Percentiles rank a stretch among this genome's conserved stretches.
Evolutionary conservation across 2,113 vertebrate species (phyloP).

Genomic region (Phodopus roborovskii): DNA sequence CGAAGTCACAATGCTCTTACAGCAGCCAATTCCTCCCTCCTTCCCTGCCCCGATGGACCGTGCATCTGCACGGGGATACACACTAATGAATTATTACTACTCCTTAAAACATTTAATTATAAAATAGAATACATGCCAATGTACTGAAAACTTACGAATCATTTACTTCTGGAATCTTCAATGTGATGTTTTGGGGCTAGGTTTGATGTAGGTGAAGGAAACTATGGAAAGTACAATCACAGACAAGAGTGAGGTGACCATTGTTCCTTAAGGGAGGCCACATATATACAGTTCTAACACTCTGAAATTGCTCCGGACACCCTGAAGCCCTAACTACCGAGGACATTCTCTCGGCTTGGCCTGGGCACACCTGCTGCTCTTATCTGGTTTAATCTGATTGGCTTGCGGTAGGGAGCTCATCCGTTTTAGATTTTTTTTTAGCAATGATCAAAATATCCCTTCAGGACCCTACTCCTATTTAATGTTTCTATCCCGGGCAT

Average conservation of each 20-base stretch:
- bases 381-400: neutral
- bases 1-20: neutral
- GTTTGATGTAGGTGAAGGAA: neutral
- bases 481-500: neutral
- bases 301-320: neutral
- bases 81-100: constrained; percentile 2
- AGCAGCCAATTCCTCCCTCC: too few relatives aligned
- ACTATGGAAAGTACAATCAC: neutral
- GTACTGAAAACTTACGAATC: neutral
- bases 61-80: neutral
- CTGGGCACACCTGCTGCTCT: neutral
- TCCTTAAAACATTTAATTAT: neutral
- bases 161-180: neutral
- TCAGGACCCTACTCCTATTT: neutral
- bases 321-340: neutral
- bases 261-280: neutral
- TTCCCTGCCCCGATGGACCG: too few relatives aligned
- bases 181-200: neutral
- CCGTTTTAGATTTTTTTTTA: constrained; percentile 31
- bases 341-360: neutral
- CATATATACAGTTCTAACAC: neutral
- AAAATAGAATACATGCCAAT: neutral
- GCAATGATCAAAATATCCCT: constrained; percentile 22
- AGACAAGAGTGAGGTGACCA: neutral
- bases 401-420: neutral